A percentile compares a stretch with the other conserved stretches of the same genome.
Evolutionary conservation across 2,888 invertebrate genomes (phyloP).

Genomic region (Agapetus fuscipes): DNA sequence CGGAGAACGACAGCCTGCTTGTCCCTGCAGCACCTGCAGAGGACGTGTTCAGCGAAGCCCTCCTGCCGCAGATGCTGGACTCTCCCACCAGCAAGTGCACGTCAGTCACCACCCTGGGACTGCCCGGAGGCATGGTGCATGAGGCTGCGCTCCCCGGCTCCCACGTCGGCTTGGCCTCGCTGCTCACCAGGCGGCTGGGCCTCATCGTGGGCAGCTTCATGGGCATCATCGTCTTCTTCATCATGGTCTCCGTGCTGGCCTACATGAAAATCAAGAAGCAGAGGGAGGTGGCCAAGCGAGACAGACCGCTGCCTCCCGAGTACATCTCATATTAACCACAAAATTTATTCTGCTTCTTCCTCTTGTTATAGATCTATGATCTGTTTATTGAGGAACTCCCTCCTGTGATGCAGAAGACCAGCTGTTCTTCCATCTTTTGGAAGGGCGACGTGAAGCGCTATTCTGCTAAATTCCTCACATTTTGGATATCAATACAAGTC

Average conservation of each 20-base stretch:
- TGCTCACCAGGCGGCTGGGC: slow-evolving; percentile 71
- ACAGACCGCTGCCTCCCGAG: slow-evolving; percentile 59
- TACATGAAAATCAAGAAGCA: slow-evolving; percentile 81
- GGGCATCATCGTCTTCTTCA: slow-evolving; percentile 76
- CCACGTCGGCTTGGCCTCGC: slow-evolving; percentile 60
- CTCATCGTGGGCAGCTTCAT: slow-evolving; percentile 80
- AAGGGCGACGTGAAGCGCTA: too few relatives aligned
- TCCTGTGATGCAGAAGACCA: too few relatives aligned
- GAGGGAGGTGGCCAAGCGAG: slow-evolving; percentile 62
- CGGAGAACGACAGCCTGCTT: slow-evolving; percentile 32
- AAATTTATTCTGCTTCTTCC: not conserved
- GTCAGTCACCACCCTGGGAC: slow-evolving; percentile 63
- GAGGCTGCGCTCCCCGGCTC: slow-evolving; percentile 53
- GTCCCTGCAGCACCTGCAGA: slow-evolving; percentile 44
- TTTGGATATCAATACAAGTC: too few relatives aligned
- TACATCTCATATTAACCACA: slow-evolving; percentile 57
- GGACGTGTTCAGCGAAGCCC: slow-evolving; percentile 48
- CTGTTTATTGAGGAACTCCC: too few relatives aligned
- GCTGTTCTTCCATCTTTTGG: too few relatives aligned
- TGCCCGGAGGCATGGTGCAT: slow-evolving; percentile 49
- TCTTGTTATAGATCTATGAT: too few relatives aligned
- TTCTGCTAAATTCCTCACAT: too few relatives aligned
- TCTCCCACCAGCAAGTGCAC: slow-evolving; percentile 68
- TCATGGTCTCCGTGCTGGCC: slow-evolving; percentile 73
- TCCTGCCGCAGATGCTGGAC: slow-evolving; percentile 52